phyloP scores from a whole-genome alignment of 2,113 vertebrate genomes.

The Sardina pilchardus region DNA sequence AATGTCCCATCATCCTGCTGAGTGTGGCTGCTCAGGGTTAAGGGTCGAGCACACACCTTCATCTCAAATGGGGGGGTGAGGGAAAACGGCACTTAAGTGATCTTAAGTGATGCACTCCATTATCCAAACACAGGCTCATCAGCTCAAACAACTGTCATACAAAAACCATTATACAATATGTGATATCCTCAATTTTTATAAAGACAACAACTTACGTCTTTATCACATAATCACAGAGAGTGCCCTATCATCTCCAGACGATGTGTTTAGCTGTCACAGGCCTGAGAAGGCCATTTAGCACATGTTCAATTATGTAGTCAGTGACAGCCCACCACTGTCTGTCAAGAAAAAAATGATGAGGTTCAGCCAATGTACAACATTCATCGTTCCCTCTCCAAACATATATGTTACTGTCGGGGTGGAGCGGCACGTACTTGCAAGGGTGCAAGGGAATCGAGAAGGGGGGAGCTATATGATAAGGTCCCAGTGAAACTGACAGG shows the following conservation, averaged over 20 bases:
- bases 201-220: neutral
- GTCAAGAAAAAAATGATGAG: neutral
- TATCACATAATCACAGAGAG: neutral
- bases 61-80: neutral
- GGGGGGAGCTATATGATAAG: neutral
- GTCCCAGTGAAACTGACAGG: neutral
- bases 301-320: conserved; percentile 57
- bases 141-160: neutral
- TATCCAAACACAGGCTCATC: neutral
- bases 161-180: neutral
- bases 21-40: conserved; percentile 26
- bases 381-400: neutral
- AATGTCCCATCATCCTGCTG: conserved; percentile 24
- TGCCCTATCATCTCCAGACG: neutral
- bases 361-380: neutral
- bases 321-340: conserved; percentile 27
- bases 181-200: neutral
- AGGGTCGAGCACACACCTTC: conserved; percentile 22
- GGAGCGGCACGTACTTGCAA: neutral
- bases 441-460: neutral
- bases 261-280: conserved; percentile 12
- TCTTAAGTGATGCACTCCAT: neutral
- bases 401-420: conserved; percentile 1
- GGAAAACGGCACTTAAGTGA: neutral
- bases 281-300: conserved; percentile 28